These are phyloP conservation scores for Drosophila nigricruria DNA, from an alignment of 2,888 invertebrate species.

Conservation along the genomic window DNA sequence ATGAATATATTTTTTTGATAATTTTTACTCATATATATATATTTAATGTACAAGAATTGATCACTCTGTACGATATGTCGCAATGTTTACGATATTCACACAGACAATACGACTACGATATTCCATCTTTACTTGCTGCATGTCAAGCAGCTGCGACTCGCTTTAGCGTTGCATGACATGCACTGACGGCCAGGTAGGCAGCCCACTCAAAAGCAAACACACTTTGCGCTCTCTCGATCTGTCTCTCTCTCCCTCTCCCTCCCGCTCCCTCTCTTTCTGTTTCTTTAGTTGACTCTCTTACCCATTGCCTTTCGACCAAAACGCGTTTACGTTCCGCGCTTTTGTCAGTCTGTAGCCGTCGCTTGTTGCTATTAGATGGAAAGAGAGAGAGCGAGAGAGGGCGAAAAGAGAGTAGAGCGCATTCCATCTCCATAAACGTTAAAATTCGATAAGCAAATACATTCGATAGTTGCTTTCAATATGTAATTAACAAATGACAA, in stretches of 20 bases:
- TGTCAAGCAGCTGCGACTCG: slow-evolving; percentile 19
- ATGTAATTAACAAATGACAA: slow-evolving; percentile 19
- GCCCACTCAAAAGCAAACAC: slow-evolving; percentile 38
- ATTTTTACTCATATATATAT: too few species aligned
- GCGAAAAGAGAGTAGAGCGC: neutral
- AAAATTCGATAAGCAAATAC: slow-evolving; percentile 37
- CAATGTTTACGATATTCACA: neutral
- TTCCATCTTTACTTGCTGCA: slow-evolving; percentile 8
- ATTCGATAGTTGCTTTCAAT: slow-evolving; percentile 24
- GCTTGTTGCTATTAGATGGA: slow-evolving; percentile 53
- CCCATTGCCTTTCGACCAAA: slow-evolving; percentile 67
- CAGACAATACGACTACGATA: neutral
- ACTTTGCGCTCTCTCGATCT: slow-evolving; percentile 10
- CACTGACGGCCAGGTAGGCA: slow-evolving; percentile 42
- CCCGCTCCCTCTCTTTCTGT: neutral
- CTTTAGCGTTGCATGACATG: slow-evolving; percentile 14
- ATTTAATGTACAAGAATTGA: too few species aligned
- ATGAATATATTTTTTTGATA: too few species aligned
- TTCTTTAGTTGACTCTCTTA: slow-evolving; percentile 12
- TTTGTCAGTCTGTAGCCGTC: slow-evolving; percentile 62
- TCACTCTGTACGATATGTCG: too few species aligned
- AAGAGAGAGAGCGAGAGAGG: slow-evolving; percentile 11
- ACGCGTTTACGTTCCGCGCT: slow-evolving; percentile 59
- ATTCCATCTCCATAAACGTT: slow-evolving; percentile 27
- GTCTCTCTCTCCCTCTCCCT: slow-evolving; percentile 16